phyloP scores from a whole-genome alignment of 2,888 invertebrate species.

The Blera fallax region DNA sequence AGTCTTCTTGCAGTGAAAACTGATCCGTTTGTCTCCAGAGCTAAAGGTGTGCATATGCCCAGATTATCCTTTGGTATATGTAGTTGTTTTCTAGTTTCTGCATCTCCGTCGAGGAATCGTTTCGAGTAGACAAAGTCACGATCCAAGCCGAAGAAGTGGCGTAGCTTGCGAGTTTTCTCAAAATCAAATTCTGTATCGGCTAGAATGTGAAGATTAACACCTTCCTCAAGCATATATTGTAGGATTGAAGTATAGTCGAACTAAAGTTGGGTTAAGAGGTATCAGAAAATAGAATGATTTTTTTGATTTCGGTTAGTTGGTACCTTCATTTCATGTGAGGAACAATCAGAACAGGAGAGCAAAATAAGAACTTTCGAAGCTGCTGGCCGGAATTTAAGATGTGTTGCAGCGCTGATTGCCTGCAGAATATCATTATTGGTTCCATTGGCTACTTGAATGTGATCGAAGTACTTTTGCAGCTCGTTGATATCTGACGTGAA shows the following conservation, averaged over 20 bases:
- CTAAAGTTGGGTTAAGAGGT: slow-evolving; percentile 80
- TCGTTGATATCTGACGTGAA: slow-evolving; percentile 86
- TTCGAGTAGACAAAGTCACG: slow-evolving; percentile 89
- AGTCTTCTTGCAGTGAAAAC: slow-evolving; percentile 86
- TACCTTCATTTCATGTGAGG: slow-evolving; percentile 87
- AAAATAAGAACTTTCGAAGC: slow-evolving; percentile 92
- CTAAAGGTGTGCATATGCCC: slow-evolving; percentile 90
- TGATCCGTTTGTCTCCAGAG: slow-evolving; percentile 91
- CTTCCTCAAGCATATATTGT: slow-evolving; percentile 91
- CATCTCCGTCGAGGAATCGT: slow-evolving; percentile 89
- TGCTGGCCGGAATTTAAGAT: slow-evolving; percentile 90
- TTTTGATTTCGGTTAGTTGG: too few species aligned
- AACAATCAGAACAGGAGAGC: slow-evolving; percentile 90
- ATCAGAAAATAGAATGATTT: not conserved
- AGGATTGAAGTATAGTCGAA: slow-evolving; percentile 92
- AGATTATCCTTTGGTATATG: slow-evolving; percentile 89
- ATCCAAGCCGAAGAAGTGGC: slow-evolving; percentile 91
- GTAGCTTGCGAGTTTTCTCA: slow-evolving; percentile 87
- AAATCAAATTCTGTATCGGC: slow-evolving; percentile 91
- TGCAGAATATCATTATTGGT: slow-evolving; percentile 87
- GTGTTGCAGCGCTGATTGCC: slow-evolving; percentile 88
- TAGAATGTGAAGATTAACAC: slow-evolving; percentile 90
- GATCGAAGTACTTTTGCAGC: slow-evolving; percentile 86
- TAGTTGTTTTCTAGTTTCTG: slow-evolving; percentile 87
- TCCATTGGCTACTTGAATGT: slow-evolving; percentile 85